Conservation (phyloP, 2,113 vertebrate genomes). For the Apeltes quadracus region DNA sequence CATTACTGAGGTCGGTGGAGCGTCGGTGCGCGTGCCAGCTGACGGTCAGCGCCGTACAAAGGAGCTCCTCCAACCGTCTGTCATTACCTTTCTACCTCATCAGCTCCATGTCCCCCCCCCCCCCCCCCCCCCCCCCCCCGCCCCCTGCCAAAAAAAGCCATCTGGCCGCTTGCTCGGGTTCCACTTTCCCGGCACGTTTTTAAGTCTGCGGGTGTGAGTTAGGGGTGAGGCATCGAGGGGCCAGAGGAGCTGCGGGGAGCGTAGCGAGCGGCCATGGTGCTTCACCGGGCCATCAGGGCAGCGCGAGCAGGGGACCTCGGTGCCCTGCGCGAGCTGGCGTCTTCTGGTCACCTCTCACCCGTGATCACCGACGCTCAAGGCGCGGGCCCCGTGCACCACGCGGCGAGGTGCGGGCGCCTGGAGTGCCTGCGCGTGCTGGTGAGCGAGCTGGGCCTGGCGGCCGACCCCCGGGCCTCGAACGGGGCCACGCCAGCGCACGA, state of each 20-base stretch:
- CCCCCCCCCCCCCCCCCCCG: conserved; percentile 47
- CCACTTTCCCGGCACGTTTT: conserved; percentile 72
- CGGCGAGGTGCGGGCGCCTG: conserved; percentile 81
- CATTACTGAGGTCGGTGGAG: conserved; percentile 75
- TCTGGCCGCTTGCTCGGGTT: conserved; percentile 71
- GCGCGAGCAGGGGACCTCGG: conserved; percentile 79
- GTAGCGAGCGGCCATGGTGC: conserved; percentile 73
- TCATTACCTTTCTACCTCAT: conserved; percentile 80
- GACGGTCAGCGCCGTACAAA: conserved; percentile 69
- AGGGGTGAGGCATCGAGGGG: conserved; percentile 26
- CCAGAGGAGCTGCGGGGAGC: conserved; percentile 24
- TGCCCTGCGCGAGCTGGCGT: conserved; percentile 73
- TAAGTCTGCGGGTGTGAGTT: conserved; percentile 42
- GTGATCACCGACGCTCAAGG: conserved; percentile 79
- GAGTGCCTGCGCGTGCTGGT: conserved; percentile 85
- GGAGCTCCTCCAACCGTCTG: conserved; percentile 68
- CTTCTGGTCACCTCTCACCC: conserved; percentile 67
- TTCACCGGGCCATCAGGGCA: conserved; percentile 80
- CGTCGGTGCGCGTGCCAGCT: conserved; percentile 58
- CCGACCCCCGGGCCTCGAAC: conserved; percentile 81
- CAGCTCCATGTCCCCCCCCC: conserved; percentile 65
- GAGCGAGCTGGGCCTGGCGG: conserved; percentile 68
- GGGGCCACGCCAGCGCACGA: conserved; percentile 85
- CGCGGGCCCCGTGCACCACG: conserved; percentile 85
- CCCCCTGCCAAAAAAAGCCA: conserved; percentile 52